These are phyloP conservation scores for Nomada hirtipes DNA, from an alignment of 2,888 invertebrate genomes.

Conservation along the genomic window DNA sequence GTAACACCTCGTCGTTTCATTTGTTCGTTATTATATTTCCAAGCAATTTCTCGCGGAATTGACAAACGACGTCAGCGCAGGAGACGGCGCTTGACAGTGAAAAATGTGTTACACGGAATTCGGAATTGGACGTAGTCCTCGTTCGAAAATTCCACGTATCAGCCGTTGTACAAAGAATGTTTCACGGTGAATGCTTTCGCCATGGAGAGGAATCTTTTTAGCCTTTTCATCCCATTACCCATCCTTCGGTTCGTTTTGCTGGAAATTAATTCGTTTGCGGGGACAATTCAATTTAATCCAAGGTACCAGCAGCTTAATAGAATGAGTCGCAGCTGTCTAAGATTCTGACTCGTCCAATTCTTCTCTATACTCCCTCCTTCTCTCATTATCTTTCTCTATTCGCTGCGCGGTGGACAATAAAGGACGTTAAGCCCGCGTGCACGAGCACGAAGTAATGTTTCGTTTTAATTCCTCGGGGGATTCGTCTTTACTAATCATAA, in stretches of 20 bases:
- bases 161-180: conserved; percentile 29
- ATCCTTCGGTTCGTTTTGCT: conserved; percentile 20
- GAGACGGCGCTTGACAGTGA: conserved; percentile 9
- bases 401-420: conserved; percentile 49
- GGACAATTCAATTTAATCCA: conserved; percentile 65
- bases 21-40: not conserved
- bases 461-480: conserved; percentile 64
- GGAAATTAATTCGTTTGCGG: conserved; percentile 63
- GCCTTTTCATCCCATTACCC: conserved; percentile 23
- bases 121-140: not conserved
- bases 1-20: not conserved
- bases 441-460: conserved; percentile 52
- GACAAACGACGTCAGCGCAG: conserved; percentile 4
- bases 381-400: conserved; percentile 1
- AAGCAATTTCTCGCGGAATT: not conserved
- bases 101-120: conserved; percentile 4
- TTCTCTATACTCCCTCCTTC: not conserved
- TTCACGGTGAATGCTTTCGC: conserved; percentile 18
- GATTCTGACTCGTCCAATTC: conserved; percentile 53
- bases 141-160: conserved; percentile 19
- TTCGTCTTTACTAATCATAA: conserved; percentile 68
- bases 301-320: conserved; percentile 45
- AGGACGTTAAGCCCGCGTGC: conserved; percentile 51
- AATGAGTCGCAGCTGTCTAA: conserved; percentile 59
- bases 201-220: not conserved